Base-by-base conservation (phyloP, 2,797 vertebrate genomes). In the Sebastes goodei region DNA sequence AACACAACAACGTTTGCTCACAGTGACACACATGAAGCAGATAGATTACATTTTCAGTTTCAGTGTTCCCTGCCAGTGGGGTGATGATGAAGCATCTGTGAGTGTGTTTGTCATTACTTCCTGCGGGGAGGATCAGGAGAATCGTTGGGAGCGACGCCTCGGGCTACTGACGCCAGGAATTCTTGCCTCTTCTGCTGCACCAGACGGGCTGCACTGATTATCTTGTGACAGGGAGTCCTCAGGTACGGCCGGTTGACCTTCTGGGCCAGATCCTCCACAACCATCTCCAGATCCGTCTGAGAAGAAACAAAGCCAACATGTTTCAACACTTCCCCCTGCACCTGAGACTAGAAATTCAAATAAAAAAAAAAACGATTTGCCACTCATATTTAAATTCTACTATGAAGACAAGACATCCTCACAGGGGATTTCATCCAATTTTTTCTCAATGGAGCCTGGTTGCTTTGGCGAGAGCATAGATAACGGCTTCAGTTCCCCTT, bases 151-250 rank as follows among this genome's bases (percentile, higher is more conserved):
- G 99, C 99, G 30, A 99, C 98, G 0, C 99, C 99, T 3, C 98
- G 96, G 2, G 99, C 98, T 77, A 99, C 98, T 0, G 99, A 99
- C 0, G 98, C 99, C 90, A 99, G 91, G 92, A 99, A 99, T 86
- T 99, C 99, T 88, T 98, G 97, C 63, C 98, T 96, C 94, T 99
- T 99, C 93, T 99, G 99, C 92, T 99, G 98, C 70, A 99, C 99
- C 1, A 99, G 96, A 65, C 98, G 98, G 1, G 99, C 97, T 0
- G 98, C 98, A 0, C 97, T 97, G 88, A 99, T 98, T 61, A 99
- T 99, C 92, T 98, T 99, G 91, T 99, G 99, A 74, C 97, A 97
- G 15, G 99, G 98, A 0, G 99, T 99, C 84, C 98, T 97, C 89
- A 99, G 96, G 91, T 99, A 99, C 81, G 99, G 98, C 90, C 99